Evolutionary conservation across 2,888 invertebrate genomes (phyloP), one percentile per base, ranked within the genome.

Genomic region (Atherix ibis): DNA sequence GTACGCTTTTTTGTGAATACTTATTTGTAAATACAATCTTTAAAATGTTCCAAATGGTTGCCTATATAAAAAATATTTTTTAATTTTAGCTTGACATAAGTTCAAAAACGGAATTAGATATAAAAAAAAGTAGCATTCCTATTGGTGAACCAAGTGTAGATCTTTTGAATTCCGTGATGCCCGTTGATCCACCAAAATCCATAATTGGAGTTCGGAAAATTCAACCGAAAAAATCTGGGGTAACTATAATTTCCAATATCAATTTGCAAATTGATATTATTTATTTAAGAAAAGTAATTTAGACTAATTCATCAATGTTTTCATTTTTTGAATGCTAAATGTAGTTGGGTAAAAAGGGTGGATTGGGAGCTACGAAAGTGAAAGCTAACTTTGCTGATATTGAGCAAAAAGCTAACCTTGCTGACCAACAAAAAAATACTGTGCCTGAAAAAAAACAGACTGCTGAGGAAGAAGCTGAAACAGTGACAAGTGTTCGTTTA

Each of bases 341-440:
- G n/a, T n/a, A n/a, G n/a, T n/a, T n/a, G 10, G 76, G 72, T 0
- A 88, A 85, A 43, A 92, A 88, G 54, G 76, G 82, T 26, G 84
- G 85, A 0, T 64, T 97, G 34, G 97, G 97, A 32, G 98, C 97
- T 12, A 92, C 89, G 32, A 85, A 87, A 58, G 89, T 97, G 17
- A 82, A 82, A 49, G 17, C 36, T n/a, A 89, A 95, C 63, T 98
- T 98, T 58, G 85, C 84, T 13, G 94, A 92, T 52, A 75, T 97
- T 40, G 95, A 97, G 62, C 76, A 79, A 43, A 82, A 85, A 51
- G 94, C 92, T 5, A 78, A 79, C 48, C 69, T 83, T 59, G 76
- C 81, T 3, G 85, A 89, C 60, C 81, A 84, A 56, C 69, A 77
- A 31, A 71, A 72, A 43, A 51, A 65, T 36, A 54, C 54, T 13